Percentiles rank a stretch among this genome's conserved stretches.
Conservation (phyloP, 2,797 vertebrate species). For the Diceros bicornis region DNA sequence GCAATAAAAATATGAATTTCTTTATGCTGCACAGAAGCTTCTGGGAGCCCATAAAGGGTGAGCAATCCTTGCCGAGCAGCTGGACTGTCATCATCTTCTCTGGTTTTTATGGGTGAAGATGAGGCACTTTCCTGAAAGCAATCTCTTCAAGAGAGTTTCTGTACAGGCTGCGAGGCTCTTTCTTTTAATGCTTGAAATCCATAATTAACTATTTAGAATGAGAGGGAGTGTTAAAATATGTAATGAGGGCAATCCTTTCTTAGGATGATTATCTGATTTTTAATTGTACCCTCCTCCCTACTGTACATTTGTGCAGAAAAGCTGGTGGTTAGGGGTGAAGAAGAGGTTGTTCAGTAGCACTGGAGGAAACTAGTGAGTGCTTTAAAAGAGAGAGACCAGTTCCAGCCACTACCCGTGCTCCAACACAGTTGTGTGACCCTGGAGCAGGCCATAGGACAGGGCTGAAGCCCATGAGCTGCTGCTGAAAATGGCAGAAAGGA, state of each 20-base stretch:
- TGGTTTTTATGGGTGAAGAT: slow-evolving; percentile 75
- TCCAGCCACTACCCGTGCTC: background rate
- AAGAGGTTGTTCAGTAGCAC: background rate
- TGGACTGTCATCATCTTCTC: slow-evolving; percentile 70
- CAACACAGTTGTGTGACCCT: background rate
- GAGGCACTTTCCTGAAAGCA: slow-evolving; percentile 72
- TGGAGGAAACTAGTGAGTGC: background rate
- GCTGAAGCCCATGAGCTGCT: background rate
- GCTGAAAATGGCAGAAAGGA: background rate
- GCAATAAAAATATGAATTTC: slow-evolving; percentile 80
- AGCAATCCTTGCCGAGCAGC: slow-evolving; percentile 74
- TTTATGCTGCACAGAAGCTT: slow-evolving; percentile 75
- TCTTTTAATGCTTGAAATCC: slow-evolving; percentile 66
- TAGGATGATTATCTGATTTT: slow-evolving; percentile 70
- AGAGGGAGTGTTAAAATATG: slow-evolving; percentile 51
- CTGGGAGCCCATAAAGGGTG: slow-evolving; percentile 77
- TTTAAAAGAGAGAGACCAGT: background rate
- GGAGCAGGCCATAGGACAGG: background rate
- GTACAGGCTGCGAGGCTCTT: background rate
- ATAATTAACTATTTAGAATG: slow-evolving; percentile 77
- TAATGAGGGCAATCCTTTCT: slow-evolving; percentile 52
- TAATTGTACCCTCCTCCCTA: background rate
- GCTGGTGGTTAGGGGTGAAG: background rate
- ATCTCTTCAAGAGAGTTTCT: slow-evolving; percentile 68
- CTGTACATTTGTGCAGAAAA: background rate